Base-by-base conservation (phyloP, 2,888 invertebrate species). In the Campoplex nolae region DNA sequence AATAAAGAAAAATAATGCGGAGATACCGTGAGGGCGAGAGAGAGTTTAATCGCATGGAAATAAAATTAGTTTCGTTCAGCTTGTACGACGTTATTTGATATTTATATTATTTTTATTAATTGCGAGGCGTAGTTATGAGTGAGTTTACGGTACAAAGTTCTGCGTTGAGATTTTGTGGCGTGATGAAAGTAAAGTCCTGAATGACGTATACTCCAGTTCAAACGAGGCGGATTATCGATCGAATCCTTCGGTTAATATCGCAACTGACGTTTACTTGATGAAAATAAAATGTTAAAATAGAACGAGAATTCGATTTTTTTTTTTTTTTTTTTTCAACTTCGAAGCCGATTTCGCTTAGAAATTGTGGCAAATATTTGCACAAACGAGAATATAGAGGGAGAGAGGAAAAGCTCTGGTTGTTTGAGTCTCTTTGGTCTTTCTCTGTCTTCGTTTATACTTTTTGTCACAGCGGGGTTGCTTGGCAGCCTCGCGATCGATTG, bases 401-500 rank as follows among this genome's bases (percentile, higher is more conserved):
- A 56, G 56, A 54, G 56, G 9, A 70, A 70, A 70, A 75, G 58
- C 76, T 65, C 80, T 38, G 67, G 38, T 51, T 68, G 23, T 54
- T 67, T 68, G 38, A 32, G 38, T 71, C 35, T 70, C 48, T 45
- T 62, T 28, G 18, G 62, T 75, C 65, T 62, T 23, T 77, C 67
- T 67, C 51, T 65, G n/a, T 35, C 67, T 51, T 35, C 67, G 28
- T 77, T 71, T 32, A 13, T 58, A 48, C 58, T 71, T 54, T 23
- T 73, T 67, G n/a, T 54, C 67, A 56, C 45, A 54, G 75, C 35
- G 42, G 62, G 67, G 75, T 79, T 75, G 75, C 65, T 68, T 65
- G 78, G 51, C 70, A 28, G 68, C 56, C 75, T 71, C 65, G 85
- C 83, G 80, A 84, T 84, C 84, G 84, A 84, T 84, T 51, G 79